A percentile compares a stretch with the other conserved stretches of the same genome.
phyloP scores from a whole-genome alignment of 2,888 invertebrate species.

The Andrena flavipes region DNA sequence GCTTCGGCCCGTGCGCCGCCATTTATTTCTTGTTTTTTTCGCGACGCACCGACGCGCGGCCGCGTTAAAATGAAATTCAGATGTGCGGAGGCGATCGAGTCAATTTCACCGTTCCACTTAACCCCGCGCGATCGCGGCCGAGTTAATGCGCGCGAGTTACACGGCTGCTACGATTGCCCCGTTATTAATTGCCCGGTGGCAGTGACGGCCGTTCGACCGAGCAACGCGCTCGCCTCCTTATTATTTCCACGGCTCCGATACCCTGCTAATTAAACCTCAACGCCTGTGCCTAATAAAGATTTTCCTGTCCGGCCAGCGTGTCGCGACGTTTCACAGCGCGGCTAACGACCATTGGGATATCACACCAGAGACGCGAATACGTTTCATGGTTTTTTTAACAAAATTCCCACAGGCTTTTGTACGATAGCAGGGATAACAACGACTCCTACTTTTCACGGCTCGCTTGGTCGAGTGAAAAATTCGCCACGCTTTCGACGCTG shows the following conservation, averaged over 20 bases:
- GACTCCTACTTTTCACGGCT: conserved; percentile 3
- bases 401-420: not conserved
- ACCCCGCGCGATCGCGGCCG: not conserved
- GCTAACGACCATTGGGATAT: no score
- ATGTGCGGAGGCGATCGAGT: conserved; percentile 2
- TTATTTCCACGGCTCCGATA: conserved; percentile 21
- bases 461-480: conserved; percentile 15
- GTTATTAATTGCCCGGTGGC: conserved; percentile 36
- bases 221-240: conserved; percentile 13
- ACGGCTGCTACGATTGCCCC: conserved; percentile 15
- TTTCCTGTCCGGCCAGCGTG: not conserved
- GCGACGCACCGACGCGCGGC: not conserved
- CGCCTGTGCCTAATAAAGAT: conserved; percentile 10
- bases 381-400: not conserved
- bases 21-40: conserved; percentile 29
- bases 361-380: not conserved
- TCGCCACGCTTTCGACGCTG: conserved; percentile 32
- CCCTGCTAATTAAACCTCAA: conserved; percentile 24
- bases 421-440: conserved; percentile 54
- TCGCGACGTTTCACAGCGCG: not conserved
- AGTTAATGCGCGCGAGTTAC: not conserved
- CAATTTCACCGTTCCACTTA: conserved; percentile 22
- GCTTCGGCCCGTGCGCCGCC: not conserved
- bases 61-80: conserved; percentile 35
- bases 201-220: conserved; percentile 18